Evolutionary conservation across 2,888 invertebrate species (phyloP).

Genomic region (Drosophila flavopinicola): DNA sequence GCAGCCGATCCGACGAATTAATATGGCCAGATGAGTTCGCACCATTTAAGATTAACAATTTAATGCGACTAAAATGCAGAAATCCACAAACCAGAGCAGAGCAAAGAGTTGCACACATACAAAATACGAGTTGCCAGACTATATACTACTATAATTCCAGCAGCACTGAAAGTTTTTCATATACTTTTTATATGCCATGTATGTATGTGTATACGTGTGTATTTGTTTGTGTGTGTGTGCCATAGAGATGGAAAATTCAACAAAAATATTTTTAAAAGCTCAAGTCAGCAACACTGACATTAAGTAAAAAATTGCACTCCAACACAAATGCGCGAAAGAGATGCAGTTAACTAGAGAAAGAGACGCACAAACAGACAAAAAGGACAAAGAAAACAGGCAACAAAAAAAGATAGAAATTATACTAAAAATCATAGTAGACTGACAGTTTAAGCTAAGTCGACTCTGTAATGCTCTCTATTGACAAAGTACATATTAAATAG

Average conservation of each 20-base stretch:
- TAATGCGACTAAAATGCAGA: constrained; percentile 7
- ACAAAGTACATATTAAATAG: neutral
- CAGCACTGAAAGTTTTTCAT: constrained; percentile 19
- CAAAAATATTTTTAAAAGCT: constrained; percentile 73
- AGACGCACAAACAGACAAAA: constrained; percentile 34
- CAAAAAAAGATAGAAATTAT: constrained; percentile 35
- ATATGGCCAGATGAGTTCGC: constrained; percentile 6
- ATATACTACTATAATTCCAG: constrained; percentile 13
- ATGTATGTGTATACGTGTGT: constrained; percentile 1
- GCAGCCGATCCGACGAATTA: constrained; percentile 12
- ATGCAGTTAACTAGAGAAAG: constrained; percentile 22
- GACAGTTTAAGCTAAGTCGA: constrained; percentile 1
- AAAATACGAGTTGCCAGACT: constrained; percentile 7
- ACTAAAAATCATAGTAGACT: constrained; percentile 28
- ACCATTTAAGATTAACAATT: constrained; percentile 26
- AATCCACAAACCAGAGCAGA: neutral
- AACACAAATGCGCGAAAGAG: constrained; percentile 30
- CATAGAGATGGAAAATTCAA: constrained; percentile 47
- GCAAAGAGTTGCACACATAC: constrained; percentile 5
- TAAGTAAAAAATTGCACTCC: constrained; percentile 59
- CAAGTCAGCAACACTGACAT: constrained; percentile 59
- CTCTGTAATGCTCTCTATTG: constrained; percentile 13
- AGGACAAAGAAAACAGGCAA: constrained; percentile 44
- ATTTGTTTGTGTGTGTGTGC: constrained; percentile 35
- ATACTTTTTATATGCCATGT: constrained; percentile 17